Percentiles rank a stretch among this genome's conserved stretches.
Conservation (phyloP, 2,888 invertebrate species). For the Cephus spinipes region DNA sequence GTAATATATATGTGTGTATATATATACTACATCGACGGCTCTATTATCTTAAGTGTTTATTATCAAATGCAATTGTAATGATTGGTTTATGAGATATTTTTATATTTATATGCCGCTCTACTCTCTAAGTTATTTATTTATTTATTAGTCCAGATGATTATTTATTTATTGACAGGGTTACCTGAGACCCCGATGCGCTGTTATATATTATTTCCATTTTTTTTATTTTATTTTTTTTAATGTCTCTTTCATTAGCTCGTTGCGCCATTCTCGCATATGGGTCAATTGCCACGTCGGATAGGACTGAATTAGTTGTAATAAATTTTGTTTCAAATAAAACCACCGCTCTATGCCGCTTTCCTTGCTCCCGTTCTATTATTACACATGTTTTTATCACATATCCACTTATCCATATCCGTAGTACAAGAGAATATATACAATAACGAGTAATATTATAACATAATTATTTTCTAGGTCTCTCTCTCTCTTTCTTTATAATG, state of each 20-base stretch:
- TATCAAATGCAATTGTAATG: neutral
- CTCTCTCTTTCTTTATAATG: neutral
- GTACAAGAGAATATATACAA: neutral
- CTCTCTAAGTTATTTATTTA: slow-evolving; percentile 1
- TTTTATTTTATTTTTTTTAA: too few relatives aligned
- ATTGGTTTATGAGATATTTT: neutral
- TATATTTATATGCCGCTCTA: neutral
- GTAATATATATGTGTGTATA: neutral
- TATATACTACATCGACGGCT: neutral
- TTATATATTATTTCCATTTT: neutral
- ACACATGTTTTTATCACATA: neutral
- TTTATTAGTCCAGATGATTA: neutral
- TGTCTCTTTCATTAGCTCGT: neutral
- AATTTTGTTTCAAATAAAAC: slow-evolving; percentile 30
- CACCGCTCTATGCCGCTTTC: neutral
- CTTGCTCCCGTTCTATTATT: slow-evolving; percentile 1
- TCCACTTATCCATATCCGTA: neutral
- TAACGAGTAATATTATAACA: neutral
- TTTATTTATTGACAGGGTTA: neutral
- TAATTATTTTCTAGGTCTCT: neutral
- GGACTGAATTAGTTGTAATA: slow-evolving; percentile 21
- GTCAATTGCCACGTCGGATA: neutral
- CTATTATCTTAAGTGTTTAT: neutral
- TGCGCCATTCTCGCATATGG: neutral
- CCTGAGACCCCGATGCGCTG: neutral